phyloP scores from a whole-genome alignment of 2,113 vertebrate genomes.

The Boleophthalmus pectinirostris region DNA sequence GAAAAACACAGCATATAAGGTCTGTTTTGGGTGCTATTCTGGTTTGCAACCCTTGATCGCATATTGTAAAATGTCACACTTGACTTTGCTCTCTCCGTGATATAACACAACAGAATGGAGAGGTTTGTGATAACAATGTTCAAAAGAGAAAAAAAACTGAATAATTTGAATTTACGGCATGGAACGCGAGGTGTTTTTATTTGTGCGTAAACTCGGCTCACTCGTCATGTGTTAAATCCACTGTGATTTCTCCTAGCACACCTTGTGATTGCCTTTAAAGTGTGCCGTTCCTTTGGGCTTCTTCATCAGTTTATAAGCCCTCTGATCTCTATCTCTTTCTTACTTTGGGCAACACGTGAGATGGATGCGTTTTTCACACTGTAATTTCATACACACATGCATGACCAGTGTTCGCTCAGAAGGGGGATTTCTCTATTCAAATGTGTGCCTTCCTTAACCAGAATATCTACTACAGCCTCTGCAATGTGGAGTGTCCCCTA shows the following conservation, averaged over 20 bases:
- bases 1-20: constrained; percentile 6
- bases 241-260: constrained; percentile 54
- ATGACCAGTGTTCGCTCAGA: constrained; percentile 26
- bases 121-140: constrained; percentile 43
- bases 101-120: constrained; percentile 28
- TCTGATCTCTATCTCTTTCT: constrained; percentile 14
- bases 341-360: constrained; percentile 37
- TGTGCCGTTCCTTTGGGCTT: constrained; percentile 48
- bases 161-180: constrained; percentile 38
- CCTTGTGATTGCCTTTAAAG: constrained; percentile 56
- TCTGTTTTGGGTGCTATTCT: constrained; percentile 35
- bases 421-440: constrained; percentile 6
- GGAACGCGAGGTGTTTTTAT: constrained; percentile 51
- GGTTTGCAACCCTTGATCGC: constrained; percentile 31
- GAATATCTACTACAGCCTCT: constrained; percentile 46
- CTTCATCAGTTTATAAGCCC: constrained; percentile 46
- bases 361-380: constrained; percentile 24
- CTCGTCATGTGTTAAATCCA: constrained; percentile 58
- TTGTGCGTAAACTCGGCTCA: constrained; percentile 51
- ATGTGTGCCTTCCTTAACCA: constrained; percentile 6
- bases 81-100: constrained; percentile 33
- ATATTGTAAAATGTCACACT: constrained; percentile 46
- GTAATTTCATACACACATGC: constrained; percentile 27
- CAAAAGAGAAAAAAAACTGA: constrained; percentile 36
- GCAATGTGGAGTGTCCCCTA: constrained; percentile 40